phyloP scores from a whole-genome alignment of 2,888 invertebrate genomes.

The Eubasilissa splendida region DNA sequence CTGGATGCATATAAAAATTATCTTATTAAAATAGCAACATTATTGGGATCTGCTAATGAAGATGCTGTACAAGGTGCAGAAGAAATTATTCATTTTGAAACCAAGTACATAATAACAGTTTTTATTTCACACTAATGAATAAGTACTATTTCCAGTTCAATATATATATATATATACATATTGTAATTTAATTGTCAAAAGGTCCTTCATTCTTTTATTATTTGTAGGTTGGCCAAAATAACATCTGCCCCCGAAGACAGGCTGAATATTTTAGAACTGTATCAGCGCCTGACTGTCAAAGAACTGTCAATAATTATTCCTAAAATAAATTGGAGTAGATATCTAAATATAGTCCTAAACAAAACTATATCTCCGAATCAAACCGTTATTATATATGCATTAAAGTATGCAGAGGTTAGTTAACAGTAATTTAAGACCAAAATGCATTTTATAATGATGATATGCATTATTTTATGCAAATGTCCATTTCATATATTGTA shows the following conservation, averaged over 20 bases:
- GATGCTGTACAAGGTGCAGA: conserved; percentile 78
- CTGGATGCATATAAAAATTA: conserved; percentile 86
- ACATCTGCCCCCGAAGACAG: conserved; percentile 86
- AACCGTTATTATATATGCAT: conserved; percentile 82
- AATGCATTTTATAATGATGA: too few relatives aligned
- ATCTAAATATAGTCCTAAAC: conserved; percentile 80
- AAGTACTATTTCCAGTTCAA: too few relatives aligned
- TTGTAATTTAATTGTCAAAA: too few relatives aligned
- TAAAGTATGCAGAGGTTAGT: conserved; percentile 77
- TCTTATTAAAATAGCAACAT: conserved; percentile 79
- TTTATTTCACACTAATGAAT: too few relatives aligned
- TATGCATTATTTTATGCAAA: too few relatives aligned
- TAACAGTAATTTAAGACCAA: too few relatives aligned
- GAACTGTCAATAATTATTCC: conserved; percentile 80
- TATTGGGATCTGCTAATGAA: conserved; percentile 80
- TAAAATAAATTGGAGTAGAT: conserved; percentile 81
- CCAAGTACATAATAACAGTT: conserved; percentile 63
- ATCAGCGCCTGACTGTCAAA: conserved; percentile 82
- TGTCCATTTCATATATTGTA: too few relatives aligned
- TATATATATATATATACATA: too few relatives aligned
- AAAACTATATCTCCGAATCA: conserved; percentile 75
- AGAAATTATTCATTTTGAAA: conserved; percentile 86
- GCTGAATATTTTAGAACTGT: conserved; percentile 87
- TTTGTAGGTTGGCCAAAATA: conserved; percentile 74
- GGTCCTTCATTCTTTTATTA: background rate